Base-by-base conservation (phyloP, 2,888 invertebrate species). In the Tyria jacobaeae region DNA sequence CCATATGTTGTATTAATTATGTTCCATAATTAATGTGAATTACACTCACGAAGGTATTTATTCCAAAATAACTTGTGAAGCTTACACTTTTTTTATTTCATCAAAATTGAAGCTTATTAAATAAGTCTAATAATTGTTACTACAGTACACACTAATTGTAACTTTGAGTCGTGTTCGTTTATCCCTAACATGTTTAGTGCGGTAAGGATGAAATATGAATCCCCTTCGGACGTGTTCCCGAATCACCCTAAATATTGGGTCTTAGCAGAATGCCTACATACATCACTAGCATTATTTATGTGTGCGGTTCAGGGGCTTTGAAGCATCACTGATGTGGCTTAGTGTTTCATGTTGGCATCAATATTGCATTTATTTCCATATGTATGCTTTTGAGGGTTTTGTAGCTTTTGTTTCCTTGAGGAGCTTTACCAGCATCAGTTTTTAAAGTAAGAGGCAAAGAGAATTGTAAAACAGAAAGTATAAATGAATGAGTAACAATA, bases 181-280 rank as follows among this genome's bases (percentile, higher is more conserved):
- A 60, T 82, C 73, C 71, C 82, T 81, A 80, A 76, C 65, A 71
- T 65, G 73, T 41, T 44, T 64, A 59, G 34, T 57, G 54, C 35
- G 61, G 64, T 68, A 68, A 66, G 75, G 77, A 85, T 86, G 86
- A 86, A 82, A 85, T 86, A 86, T 86, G 86, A 84, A 83, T 82
- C 76, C 73, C 69, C 63, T 64, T 78, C 71, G 81, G 82, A 85
- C 85, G 82, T 84, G 82, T 75, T 79, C 72, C 74, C 75, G 79
- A 82, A 81, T 83, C 82, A 74, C 71, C 77, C 79, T 74, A 81
- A 84, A 85, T 85, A 85, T 85, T 83, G 85, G 82, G 85, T 84
- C 82, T 81, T 80, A 73, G 80, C 79, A 81, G 80, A 77, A 82
- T 80, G 82, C 68, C 77, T 81, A 73, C 83, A 81, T n/a, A 77